Percentiles rank a stretch among this genome's conserved stretches.
phyloP scores from a whole-genome alignment of 2,113 vertebrate genomes.

The Pyxicephalus adspersus region DNA sequence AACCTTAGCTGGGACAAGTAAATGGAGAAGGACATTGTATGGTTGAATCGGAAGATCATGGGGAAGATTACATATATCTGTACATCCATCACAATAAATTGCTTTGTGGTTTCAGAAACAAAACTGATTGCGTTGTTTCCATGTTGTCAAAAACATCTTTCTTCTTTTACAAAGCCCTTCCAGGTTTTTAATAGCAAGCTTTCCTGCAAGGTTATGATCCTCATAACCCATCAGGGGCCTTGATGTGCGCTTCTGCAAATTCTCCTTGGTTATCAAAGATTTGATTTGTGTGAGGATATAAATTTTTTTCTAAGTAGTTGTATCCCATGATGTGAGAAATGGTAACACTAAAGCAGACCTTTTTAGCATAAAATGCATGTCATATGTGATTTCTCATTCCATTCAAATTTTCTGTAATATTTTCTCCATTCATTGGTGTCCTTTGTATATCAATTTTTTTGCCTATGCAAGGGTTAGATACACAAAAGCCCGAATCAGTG shows the following conservation, averaged over 20 bases:
- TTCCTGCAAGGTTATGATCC: constrained; percentile 13
- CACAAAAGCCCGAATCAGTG: too few species aligned
- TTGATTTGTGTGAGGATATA: not conserved
- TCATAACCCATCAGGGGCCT: not conserved
- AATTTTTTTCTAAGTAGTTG: too few species aligned
- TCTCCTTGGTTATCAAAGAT: not conserved
- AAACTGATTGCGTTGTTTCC: constrained; percentile 10
- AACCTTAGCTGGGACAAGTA: not conserved
- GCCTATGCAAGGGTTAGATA: too few species aligned
- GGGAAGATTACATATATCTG: constrained; percentile 9
- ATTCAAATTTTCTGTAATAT: too few species aligned
- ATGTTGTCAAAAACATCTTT: constrained; percentile 11
- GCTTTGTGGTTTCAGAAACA: constrained; percentile 9
- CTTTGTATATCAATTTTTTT: too few species aligned
- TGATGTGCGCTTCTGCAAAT: not conserved
- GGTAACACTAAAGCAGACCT: too few species aligned
- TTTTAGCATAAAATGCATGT: too few species aligned
- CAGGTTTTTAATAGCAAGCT: constrained; percentile 5
- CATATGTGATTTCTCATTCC: too few species aligned
- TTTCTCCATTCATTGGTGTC: too few species aligned
- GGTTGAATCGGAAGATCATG: not conserved
- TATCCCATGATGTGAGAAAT: not conserved
- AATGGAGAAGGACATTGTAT: constrained; percentile 7
- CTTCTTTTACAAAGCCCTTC: not conserved
- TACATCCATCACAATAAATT: constrained; percentile 44